Evolutionary conservation across 2,797 vertebrate species (phyloP).

Genomic region (Furcifer pardalis): DNA sequence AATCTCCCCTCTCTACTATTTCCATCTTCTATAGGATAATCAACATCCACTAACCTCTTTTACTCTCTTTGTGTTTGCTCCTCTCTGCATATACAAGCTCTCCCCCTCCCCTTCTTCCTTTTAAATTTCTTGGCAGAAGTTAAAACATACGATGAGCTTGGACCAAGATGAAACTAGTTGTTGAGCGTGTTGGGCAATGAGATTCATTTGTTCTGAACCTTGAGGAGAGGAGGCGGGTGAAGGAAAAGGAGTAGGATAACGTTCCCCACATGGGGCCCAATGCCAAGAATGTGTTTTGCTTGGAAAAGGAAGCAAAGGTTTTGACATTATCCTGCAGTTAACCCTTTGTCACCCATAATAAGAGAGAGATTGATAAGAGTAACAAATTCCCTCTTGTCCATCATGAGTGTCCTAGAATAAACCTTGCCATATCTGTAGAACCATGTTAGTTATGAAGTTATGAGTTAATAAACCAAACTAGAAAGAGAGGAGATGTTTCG

Average conservation of each 20-base stretch:
- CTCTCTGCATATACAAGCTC: constrained; percentile 51
- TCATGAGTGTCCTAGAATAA: neutral
- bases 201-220: constrained; percentile 74
- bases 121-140: constrained; percentile 76
- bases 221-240: constrained; percentile 37
- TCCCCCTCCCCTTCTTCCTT: constrained; percentile 13
- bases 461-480: neutral
- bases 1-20: constrained; percentile 29
- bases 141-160: constrained; percentile 73
- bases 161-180: constrained; percentile 78
- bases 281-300: constrained; percentile 61
- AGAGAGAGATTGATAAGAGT: neutral
- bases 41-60: constrained; percentile 52
- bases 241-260: constrained; percentile 46
- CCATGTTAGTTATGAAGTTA: neutral
- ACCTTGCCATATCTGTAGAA: neutral
- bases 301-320: constrained; percentile 21
- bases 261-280: constrained; percentile 57
- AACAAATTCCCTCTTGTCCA: constrained; percentile 3
- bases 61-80: constrained; percentile 50
- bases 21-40: constrained; percentile 52
- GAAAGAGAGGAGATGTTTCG: neutral
- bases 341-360: constrained; percentile 32
- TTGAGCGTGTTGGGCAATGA: constrained; percentile 72
- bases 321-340: constrained; percentile 56